Conservation (phyloP, 2,113 vertebrate species). For the Orthonyx spaldingii region DNA sequence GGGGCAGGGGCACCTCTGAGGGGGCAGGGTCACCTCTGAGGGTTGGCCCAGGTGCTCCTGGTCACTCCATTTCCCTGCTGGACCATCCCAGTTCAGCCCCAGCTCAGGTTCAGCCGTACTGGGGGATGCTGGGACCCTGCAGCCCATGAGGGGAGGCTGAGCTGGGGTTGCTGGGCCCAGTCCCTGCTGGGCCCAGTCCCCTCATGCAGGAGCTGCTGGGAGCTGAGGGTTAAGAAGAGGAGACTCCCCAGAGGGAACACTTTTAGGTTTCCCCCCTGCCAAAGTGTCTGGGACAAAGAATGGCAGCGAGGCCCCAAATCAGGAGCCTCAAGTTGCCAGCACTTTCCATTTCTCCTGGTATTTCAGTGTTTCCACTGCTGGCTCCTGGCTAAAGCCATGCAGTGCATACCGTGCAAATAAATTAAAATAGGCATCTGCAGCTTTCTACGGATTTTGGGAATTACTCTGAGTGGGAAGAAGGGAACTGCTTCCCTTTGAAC, state of each 20-base stretch:
- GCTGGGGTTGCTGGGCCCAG: accelerated
- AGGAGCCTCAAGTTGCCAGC: background rate
- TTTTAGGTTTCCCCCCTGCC: background rate
- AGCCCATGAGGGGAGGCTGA: accelerated
- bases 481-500: background rate
- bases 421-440: background rate
- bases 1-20: background rate
- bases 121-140: background rate
- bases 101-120: background rate
- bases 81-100: background rate
- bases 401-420: background rate
- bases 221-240: background rate
- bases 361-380: conserved; percentile 10
- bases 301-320: background rate
- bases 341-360: background rate
- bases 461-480: background rate
- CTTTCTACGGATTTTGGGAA: background rate
- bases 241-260: background rate
- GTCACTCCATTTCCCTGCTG: background rate
- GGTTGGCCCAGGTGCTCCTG: background rate
- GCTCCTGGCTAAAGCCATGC: background rate
- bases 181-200: accelerated
- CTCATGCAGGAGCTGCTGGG: background rate
- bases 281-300: conserved; percentile 30
- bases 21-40: background rate